Base-by-base conservation (phyloP, 2,797 vertebrate species). In the Gymnocypris eckloni region DNA sequence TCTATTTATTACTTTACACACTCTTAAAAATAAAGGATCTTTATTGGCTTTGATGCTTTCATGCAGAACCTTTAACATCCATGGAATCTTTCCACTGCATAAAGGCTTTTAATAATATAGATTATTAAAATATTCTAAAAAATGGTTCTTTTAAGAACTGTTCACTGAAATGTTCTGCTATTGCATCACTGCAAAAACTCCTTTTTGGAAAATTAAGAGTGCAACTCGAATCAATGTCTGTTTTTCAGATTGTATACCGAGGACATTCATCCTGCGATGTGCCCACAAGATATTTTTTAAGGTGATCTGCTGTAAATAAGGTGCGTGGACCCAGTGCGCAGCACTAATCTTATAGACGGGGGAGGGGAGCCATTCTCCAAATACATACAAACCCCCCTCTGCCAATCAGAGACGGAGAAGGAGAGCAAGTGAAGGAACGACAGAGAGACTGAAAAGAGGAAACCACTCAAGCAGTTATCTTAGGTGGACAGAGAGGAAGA, bases 191-290 rank as follows among this genome's bases (percentile, higher is more conserved):
- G 61, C 61, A 0, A 64, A 15, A 33, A 28, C 25, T 15, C 12
- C 33, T 8, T 67, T 67, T 37, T 18, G 66, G 33, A 69, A 20
- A 33, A 8, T 66, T 6, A 20, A 39, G 28, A 69, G 66, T 69
- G 20, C 16, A 71, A 76, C 70, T 61, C 9, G 2, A 73, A 84
- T 77, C 73, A 87, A 85, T 89, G 61, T 83, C 45, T 16, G 77
- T 86, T 82, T 85, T 89, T 85, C 87, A 85, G 73, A 84, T 43
- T 15, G 52, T 54, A 79, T 20, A 22, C 80, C 72, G 86, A 37
- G 86, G 90, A 92, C 87, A 84, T 89, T 89, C 91, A 91, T 90
- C 90, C 87, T 84, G 87, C 59, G 61, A 86, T 54, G 88, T 86
- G 89, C 88, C 89, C 79, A 81, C 88, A 87, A 84, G 85, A 87